Conservation (phyloP, 1,140 invertebrate genomes). For the Bombus sibiricus region DNA sequence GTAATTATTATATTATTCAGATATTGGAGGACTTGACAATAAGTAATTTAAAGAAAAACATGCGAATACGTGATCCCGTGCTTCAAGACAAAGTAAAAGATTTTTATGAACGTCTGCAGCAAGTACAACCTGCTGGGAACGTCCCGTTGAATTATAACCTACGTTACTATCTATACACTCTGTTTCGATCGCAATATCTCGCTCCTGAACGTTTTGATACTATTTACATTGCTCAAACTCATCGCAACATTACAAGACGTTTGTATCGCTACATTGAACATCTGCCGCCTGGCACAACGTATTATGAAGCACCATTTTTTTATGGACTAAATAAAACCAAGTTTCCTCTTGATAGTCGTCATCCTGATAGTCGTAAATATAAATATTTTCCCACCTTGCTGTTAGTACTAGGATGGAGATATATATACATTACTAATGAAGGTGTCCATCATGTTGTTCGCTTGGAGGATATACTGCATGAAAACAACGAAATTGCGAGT, state of each 20-base stretch:
- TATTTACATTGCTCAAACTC: conserved; percentile 3
- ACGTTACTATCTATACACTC: conserved; percentile 2
- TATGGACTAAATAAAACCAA: rapidly evolving
- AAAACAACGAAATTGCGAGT: rapidly evolving
- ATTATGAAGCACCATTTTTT: background rate
- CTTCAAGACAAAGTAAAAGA: background rate
- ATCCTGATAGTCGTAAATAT: no score
- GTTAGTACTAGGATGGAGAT: background rate
- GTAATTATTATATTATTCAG: background rate
- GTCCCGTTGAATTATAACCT: background rate
- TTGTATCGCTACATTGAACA: background rate
- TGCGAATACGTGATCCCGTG: background rate
- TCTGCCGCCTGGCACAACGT: rapidly evolving
- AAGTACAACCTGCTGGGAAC: background rate
- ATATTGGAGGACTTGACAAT: background rate
- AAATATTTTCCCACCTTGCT: background rate
- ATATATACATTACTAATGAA: background rate
- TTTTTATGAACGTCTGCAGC: background rate
- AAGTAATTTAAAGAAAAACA: background rate
- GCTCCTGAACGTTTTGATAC: background rate
- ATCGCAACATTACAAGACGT: background rate
- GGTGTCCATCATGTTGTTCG: background rate
- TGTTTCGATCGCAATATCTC: background rate
- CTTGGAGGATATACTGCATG: background rate
- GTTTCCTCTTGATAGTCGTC: rapidly evolving